Evolutionary conservation across 1,140 invertebrate genomes (phyloP).

Genomic region (Trichoplusia ni): DNA sequence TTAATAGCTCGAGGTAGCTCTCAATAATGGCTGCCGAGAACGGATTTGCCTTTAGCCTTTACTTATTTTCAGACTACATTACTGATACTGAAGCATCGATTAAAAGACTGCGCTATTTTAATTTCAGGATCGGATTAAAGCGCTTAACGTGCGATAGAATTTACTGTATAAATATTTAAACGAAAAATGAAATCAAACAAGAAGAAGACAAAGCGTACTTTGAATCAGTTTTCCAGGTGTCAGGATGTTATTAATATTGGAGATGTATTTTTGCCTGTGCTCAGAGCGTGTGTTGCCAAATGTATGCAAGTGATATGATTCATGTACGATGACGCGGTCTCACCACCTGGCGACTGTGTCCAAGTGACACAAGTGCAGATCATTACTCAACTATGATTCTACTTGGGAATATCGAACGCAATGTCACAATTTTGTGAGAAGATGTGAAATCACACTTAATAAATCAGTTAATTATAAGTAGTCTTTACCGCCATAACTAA

Average conservation of each 20-base stretch:
- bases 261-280: background rate
- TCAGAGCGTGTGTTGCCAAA: background rate
- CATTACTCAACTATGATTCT: background rate
- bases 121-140: background rate
- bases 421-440: no score
- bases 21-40: constrained; percentile 22
- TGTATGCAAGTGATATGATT: background rate
- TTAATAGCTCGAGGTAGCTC: constrained; percentile 31
- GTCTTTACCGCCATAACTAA: background rate
- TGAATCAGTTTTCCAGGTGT: no score
- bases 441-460: no score
- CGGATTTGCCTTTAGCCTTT: constrained; percentile 26
- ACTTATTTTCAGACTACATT: constrained; percentile 3
- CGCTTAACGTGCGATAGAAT: no score
- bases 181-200: no score
- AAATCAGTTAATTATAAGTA: constrained; percentile 12
- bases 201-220: no score
- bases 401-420: no score
- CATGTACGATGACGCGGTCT: background rate
- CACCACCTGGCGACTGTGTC: background rate
- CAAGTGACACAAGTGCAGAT: background rate
- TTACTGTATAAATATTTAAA: no score
- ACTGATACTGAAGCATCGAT: background rate
- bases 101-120: background rate
- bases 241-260: no score